phyloP scores from a whole-genome alignment of 1,140 invertebrate species.

The Tenebrio molitor region DNA sequence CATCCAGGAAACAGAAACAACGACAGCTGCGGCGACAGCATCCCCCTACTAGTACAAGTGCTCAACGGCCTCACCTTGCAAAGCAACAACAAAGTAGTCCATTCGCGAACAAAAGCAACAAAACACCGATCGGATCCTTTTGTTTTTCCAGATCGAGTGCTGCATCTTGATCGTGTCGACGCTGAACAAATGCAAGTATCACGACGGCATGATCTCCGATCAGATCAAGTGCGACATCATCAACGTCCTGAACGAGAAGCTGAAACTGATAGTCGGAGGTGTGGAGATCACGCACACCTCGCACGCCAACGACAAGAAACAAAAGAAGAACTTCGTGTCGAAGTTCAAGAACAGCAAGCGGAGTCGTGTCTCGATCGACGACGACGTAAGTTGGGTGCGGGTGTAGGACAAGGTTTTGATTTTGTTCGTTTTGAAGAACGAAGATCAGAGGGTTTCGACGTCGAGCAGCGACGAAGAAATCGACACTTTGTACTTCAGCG shows the following conservation, averaged over 20 bases:
- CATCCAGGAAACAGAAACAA: conserved; percentile 56
- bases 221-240: conserved; percentile 58
- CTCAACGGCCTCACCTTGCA: conserved; percentile 49
- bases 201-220: conserved; percentile 56
- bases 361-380: background rate
- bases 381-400: conserved; percentile 26
- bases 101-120: conserved; percentile 1
- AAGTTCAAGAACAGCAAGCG: conserved; percentile 2
- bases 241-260: conserved; percentile 56
- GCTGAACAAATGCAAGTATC: conserved; percentile 60
- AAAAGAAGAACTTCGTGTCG: conserved; percentile 19
- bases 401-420: background rate
- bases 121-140: background rate
- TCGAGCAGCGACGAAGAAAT: conserved; percentile 6
- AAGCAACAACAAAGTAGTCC: conserved; percentile 45
- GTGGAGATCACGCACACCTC: conserved; percentile 13
- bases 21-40: conserved; percentile 51
- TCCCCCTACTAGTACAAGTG: conserved; percentile 55
- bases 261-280: conserved; percentile 54
- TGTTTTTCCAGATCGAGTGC: conserved; percentile 55
- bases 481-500: background rate
- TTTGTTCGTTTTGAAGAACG: background rate
- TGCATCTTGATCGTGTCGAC: conserved; percentile 58
- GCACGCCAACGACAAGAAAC: conserved; percentile 25
- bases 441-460: background rate